Evolutionary conservation across 2,797 vertebrate species (phyloP).

Genomic region (Argya squamiceps): DNA sequence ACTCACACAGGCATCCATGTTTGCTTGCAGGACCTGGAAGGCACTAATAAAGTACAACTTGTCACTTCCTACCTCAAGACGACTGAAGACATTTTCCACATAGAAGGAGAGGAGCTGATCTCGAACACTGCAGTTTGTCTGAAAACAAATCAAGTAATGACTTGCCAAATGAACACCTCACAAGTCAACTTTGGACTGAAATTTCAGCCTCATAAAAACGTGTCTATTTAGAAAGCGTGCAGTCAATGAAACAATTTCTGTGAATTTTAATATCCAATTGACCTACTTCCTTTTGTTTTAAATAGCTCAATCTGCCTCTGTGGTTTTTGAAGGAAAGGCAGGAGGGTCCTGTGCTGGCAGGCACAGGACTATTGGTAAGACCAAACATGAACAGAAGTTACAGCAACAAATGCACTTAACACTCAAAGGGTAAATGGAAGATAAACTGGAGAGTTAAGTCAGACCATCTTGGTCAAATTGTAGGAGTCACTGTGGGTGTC

Average conservation of each 20-base stretch:
- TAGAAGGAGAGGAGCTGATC: constrained; percentile 76
- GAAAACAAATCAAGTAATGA: constrained; percentile 19
- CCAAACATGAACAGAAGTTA: neutral
- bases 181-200: neutral
- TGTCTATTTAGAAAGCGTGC: accelerated
- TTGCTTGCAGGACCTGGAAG: constrained; percentile 61
- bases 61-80: neutral
- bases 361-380: neutral
- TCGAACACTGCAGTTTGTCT: constrained; percentile 72
- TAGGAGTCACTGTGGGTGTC: neutral
- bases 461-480: neutral
- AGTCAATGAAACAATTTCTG: neutral
- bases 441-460: neutral
- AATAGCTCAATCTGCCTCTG: neutral
- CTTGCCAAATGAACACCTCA: neutral
- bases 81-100: constrained; percentile 64
- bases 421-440: neutral
- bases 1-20: constrained; percentile 70
- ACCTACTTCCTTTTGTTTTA: neutral
- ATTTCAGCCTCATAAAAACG: neutral
- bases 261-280: neutral
- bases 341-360: neutral
- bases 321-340: neutral
- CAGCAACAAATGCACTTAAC: neutral
- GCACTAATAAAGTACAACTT: constrained; percentile 56